These are phyloP conservation scores for Lycorma delicatula DNA, from an alignment of 1,140 invertebrate species.

Conservation along the genomic window DNA sequence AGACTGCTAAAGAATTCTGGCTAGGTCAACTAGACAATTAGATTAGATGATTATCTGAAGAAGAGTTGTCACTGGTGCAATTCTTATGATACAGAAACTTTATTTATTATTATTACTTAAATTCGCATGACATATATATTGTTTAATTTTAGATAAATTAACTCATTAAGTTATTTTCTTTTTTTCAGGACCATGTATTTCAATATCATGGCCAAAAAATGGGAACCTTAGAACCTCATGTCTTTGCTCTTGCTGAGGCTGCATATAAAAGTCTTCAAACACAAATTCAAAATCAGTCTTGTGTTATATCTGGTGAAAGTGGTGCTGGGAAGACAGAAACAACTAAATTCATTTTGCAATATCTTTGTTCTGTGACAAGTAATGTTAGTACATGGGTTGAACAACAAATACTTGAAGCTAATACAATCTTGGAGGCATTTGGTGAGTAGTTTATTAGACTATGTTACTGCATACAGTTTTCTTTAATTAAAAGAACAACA, in stretches of 20 bases:
- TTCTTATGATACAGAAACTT: too few species aligned
- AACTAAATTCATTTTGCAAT: constrained; percentile 91
- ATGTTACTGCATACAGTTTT: too few species aligned
- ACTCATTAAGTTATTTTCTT: too few species aligned
- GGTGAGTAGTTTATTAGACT: too few species aligned
- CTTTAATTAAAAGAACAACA: too few species aligned
- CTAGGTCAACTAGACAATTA: too few species aligned
- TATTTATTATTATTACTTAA: too few species aligned
- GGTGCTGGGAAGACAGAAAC: constrained; percentile 97
- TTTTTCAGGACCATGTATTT: constrained; percentile 65
- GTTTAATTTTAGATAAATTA: too few species aligned
- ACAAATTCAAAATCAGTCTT: constrained; percentile 66
- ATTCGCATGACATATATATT: too few species aligned
- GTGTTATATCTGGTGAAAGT: constrained; percentile 95
- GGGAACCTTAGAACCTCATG: constrained; percentile 73
- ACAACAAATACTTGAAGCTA: constrained; percentile 88
- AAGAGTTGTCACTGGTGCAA: too few species aligned
- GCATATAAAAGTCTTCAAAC: constrained; percentile 65
- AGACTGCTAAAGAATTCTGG: too few species aligned
- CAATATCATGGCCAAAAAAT: constrained; percentile 74
- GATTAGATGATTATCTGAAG: too few species aligned
- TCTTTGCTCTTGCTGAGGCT: constrained; percentile 83
- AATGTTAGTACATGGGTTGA: constrained; percentile 89
- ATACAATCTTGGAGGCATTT: constrained; percentile 87
- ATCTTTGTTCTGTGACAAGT: constrained; percentile 84